A percentile compares a stretch with the other conserved stretches of the same genome.
Conservation (phyloP, 2,888 invertebrate genomes). For the Mythimna impura region DNA sequence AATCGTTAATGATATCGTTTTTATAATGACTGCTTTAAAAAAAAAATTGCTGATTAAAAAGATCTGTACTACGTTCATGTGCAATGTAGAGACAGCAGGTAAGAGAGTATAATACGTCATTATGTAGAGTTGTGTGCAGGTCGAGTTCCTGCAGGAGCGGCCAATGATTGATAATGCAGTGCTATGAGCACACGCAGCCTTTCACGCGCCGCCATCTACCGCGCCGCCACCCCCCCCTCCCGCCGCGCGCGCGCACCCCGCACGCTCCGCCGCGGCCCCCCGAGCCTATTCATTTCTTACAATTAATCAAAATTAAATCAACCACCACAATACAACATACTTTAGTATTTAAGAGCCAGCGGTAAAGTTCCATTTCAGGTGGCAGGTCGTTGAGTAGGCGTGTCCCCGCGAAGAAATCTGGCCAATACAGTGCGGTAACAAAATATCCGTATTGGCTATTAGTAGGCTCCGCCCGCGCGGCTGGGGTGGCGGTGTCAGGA, state of each 20-base stretch:
- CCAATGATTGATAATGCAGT: conserved; percentile 77
- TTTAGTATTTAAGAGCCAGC: conserved; percentile 70
- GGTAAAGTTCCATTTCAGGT: conserved; percentile 73
- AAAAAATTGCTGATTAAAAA: background rate
- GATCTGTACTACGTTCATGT: conserved; percentile 2
- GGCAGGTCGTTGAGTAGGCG: conserved; percentile 79
- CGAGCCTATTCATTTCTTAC: conserved; percentile 87
- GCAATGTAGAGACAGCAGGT: conserved; percentile 7
- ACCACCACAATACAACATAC: conserved; percentile 69
- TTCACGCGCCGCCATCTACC: conserved; percentile 45
- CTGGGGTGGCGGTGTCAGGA: conserved; percentile 61
- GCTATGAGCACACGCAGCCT: conserved; percentile 70
- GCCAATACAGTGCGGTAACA: conserved; percentile 92
- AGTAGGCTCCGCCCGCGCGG: conserved; percentile 87
- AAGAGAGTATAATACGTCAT: conserved; percentile 21
- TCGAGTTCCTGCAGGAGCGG: conserved; percentile 58
- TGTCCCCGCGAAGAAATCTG: conserved; percentile 89
- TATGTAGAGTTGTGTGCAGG: conserved; percentile 50
- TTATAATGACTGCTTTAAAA: conserved; percentile 11
- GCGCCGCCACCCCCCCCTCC: background rate
- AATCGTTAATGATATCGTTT: conserved; percentile 9
- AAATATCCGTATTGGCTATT: conserved; percentile 91
- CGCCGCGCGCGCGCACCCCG: conserved; percentile 10
- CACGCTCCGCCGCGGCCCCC: conserved; percentile 42
- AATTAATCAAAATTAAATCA: conserved; percentile 90